Evolutionary conservation across 2,113 vertebrate genomes (phyloP), one percentile per base, ranked within the genome.

Genomic region (Erpornis zantholeuca): DNA sequence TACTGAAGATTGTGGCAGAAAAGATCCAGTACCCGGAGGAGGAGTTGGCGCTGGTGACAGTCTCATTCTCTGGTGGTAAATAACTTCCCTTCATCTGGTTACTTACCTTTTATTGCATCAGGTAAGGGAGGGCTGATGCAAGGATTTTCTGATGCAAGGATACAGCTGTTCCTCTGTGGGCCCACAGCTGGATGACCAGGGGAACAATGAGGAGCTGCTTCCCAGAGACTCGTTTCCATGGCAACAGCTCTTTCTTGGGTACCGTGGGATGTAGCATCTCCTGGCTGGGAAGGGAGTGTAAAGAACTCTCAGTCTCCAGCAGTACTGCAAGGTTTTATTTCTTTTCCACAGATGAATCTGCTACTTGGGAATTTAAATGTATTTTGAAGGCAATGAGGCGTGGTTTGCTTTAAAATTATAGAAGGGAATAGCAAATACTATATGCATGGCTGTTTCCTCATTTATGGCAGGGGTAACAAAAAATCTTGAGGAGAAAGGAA

Each of bases 51-150:
- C 98, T 99, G 38, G 98, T 99, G 92, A 97, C 98, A 12, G 93
- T 99, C 86, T 94, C 98, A 0, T 99, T 99, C 96, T 97, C 98
- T 86, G 99, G 98, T 82, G 99, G 99, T 99, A 98, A 98, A 59
- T 93, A 84, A 35, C 82, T 77, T 94, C 96, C 91, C 54, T 65
- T 91, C 64, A 35, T 86, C 76, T 78, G 35, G 66, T 36, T 91
- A 23, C 69, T 80, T 65, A 60, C 93, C 75, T 96, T 75, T 68
- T 60, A 56, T 65, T 45, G 71, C 66, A 52, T 56, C 69, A 86
- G 11, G 21, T 71, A 22, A 91, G 35, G 86, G 78, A 59, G 61
- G 71, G 79, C 20, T 95, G 92, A 38, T 35, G 49, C 49, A 50
- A 50, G 50, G 25, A 88, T 96, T 97, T 95, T 93, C 56, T 94